Conservation (phyloP, 2,113 vertebrate species). For the Pluvianellus socialis region DNA sequence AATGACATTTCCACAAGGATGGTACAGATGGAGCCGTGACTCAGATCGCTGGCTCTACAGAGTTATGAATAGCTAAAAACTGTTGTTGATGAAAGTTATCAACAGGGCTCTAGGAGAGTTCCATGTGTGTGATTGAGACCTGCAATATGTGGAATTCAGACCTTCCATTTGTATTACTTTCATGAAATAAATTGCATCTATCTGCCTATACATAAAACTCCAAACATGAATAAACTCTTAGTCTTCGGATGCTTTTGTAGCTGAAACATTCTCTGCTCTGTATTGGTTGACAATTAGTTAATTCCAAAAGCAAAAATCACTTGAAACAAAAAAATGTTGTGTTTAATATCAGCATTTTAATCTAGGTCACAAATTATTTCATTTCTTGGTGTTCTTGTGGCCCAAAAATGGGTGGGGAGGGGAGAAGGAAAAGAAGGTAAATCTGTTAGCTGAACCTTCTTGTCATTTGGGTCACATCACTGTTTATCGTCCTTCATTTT, state of each 20-base stretch:
- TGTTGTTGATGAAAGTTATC: not conserved
- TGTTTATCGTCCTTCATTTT: not conserved
- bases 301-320: not conserved
- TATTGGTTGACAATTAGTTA: not conserved
- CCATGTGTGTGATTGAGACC: not conserved
- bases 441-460: not conserved
- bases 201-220: not conserved
- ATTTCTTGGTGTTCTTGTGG: not conserved
- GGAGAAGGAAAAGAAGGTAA: not conserved
- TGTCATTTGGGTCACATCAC: not conserved
- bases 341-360: not conserved
- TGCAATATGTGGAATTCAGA: not conserved
- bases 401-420: fast-evolving
- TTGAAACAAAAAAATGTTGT: not conserved
- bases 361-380: not conserved
- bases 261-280: not conserved
- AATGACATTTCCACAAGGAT: constrained; percentile 50
- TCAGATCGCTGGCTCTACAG: constrained; percentile 30
- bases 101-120: not conserved
- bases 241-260: not conserved
- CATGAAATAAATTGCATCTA: not conserved
- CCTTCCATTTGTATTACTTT: not conserved
- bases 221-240: not conserved
- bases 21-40: constrained; percentile 60
- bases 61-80: constrained; percentile 24